Evolutionary conservation across 1,140 invertebrate species (phyloP), one percentile per base, ranked within the genome.

Genomic region (Pogonomyrmex barbatus): DNA sequence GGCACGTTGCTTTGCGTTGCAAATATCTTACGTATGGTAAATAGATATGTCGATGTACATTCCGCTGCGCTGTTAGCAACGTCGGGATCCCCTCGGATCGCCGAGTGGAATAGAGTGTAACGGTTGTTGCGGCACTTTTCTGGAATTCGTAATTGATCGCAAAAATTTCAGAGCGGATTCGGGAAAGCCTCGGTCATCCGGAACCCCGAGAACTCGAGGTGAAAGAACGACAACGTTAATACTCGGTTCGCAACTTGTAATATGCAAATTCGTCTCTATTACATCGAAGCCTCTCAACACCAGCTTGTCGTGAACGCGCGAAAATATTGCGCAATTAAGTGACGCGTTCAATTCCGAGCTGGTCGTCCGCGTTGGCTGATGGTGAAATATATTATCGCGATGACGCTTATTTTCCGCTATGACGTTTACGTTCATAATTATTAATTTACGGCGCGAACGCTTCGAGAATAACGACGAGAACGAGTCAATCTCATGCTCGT

Each of bases 361-460:
- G 42, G 14, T 71, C 52, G 52, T 24, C 47, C 79, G 54, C 54
- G 30, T 50, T 24, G 30, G 47, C 12, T 67, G 77, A 83, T 45
- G 79, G 30, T 56, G 54, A 73, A 54, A 77, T 77, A 84, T 85
- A 85, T 85, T 85, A 47, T 60, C 71, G 45, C 56, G 68, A 12
- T n/a, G 45, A 14, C n/a, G 39, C 33, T 77, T 77, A 85, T 54
- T 63, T 63, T 77, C 82, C 12, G 2, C 33, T 56, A 2, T 47
- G 68, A 83, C 85, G 30, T 87, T 87, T 87, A 83, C 30, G 60
- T 36, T 83, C 54, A 75, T 73, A 83, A 87, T 87, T 87, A 87
- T 83, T 62, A 71, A 83, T 87, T 87, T 87, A 87, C 50, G 50
- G 42, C 63, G 75, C 62, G n/a, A 68, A 24, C 47, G 3, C 47